A percentile compares a stretch with the other conserved stretches of the same genome.
Evolutionary conservation across 2,113 vertebrate genomes (phyloP).

Genomic region (Hydrochoerus hydrochaeris): DNA sequence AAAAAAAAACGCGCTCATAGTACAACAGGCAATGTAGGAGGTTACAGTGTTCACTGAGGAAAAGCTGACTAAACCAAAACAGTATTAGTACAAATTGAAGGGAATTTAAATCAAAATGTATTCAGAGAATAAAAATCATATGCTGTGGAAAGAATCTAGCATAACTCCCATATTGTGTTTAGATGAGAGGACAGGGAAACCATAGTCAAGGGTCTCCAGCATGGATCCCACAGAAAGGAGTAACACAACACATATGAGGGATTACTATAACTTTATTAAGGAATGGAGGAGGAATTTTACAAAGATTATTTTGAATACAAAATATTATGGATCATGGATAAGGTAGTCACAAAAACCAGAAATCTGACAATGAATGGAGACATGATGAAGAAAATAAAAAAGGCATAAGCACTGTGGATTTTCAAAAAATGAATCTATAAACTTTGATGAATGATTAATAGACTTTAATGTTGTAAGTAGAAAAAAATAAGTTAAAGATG

Average conservation of each 20-base stretch:
- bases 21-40: not conserved
- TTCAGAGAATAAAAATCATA: conserved; percentile 11
- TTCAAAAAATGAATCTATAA: conserved; percentile 29
- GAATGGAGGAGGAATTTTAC: conserved; percentile 8
- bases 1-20: conserved; percentile 27
- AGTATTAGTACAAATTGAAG: not conserved
- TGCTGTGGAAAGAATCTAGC: not conserved
- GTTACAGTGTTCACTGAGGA: conserved; percentile 28
- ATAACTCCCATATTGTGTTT: not conserved
- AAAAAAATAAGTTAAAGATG: conserved; percentile 6
- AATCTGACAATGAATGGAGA: not conserved
- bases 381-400: conserved; percentile 4
- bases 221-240: not conserved
- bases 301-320: not conserved
- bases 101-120: conserved; percentile 5
- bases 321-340: not conserved
- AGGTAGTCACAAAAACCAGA: not conserved
- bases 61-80: not conserved
- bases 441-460: not conserved
- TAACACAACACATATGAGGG: not conserved
- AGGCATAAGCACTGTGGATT: not conserved
- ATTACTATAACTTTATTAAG: not conserved
- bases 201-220: not conserved
- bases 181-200: not conserved
- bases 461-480: not conserved